Evolutionary conservation across 2,888 invertebrate genomes (phyloP), one percentile per base, ranked within the genome.

Genomic region (Rhamnusium bicolor): DNA sequence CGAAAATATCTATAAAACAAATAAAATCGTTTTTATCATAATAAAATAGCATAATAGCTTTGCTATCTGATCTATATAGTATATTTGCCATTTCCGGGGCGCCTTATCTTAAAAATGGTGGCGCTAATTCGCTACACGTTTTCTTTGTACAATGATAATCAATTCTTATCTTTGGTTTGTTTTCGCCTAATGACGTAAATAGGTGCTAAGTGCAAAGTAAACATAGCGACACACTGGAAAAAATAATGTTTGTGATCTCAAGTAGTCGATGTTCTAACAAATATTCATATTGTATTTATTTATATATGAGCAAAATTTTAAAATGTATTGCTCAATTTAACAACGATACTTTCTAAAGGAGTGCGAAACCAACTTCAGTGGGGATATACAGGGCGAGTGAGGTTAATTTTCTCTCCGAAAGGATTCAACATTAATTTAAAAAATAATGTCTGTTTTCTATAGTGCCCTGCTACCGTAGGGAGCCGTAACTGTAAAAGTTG

Each of bases 21-120:
- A 54, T 46, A 67, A 56, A 67, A 56, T n/a, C 7, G 14, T 21
- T 46, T 67, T 65, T 67, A 67, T 67, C 56, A 10, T 14, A 32
- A 24, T 21, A 56, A 54, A 67, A 51, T 8, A 19, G 16, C 10
- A 19, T 18, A 16, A 4, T 56, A 67, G 56, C 40, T 46, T 0
- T 21, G 56, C 29, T 67, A 67, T 67, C 67, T 56, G 67, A 67
- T 67, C 54, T 10, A 19, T 24, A 14, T 10, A 67, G 19, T 56
- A 40, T 54, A 56, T 67, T 67, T 51, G 40, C 67, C 51, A 56
- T 67, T 67, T 67, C 67, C 67, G 67, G 67, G 56, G 32, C 24
- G 29, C 56, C 49, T 54, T 67, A 67, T 67, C 67, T 67, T 10
- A 46, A 56, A 21, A n/a, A 67, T 46, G 56, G 67, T 56, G 67